Evolutionary conservation across 2,888 invertebrate species (phyloP).

Genomic region (Synergus gifuensis): DNA sequence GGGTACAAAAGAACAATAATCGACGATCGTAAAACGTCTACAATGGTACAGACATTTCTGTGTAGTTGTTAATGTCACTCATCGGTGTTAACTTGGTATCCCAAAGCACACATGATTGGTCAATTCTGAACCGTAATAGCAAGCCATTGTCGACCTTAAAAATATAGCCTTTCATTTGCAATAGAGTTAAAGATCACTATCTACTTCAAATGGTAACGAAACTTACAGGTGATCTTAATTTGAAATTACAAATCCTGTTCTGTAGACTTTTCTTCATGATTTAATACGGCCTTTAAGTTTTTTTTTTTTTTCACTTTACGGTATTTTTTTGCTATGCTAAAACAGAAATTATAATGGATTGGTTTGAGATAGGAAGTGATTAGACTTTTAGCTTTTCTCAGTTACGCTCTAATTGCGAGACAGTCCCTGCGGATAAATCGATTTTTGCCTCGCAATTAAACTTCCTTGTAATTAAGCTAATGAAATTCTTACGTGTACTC

Average conservation of each 20-base stretch:
- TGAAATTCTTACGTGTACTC: slow-evolving; percentile 38
- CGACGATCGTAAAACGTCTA: slow-evolving; percentile 30
- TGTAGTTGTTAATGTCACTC: slow-evolving; percentile 30
- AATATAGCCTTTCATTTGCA: slow-evolving; percentile 34
- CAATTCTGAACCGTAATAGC: slow-evolving; percentile 10
- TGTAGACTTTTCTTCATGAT: neutral
- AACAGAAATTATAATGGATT: slow-evolving; percentile 25
- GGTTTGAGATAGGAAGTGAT: slow-evolving; percentile 19
- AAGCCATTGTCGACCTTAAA: slow-evolving; percentile 6
- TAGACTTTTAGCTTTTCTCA: slow-evolving; percentile 25
- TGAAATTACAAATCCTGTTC: neutral
- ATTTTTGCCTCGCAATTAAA: slow-evolving; percentile 38
- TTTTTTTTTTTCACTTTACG: neutral
- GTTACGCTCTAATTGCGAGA: slow-evolving; percentile 38
- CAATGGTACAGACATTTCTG: slow-evolving; percentile 4
- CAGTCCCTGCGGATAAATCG: slow-evolving; percentile 27
- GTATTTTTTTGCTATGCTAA: neutral
- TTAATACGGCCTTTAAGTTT: neutral
- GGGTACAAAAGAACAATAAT: slow-evolving; percentile 34
- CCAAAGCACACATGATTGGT: slow-evolving; percentile 23
- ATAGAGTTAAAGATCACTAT: slow-evolving; percentile 17
- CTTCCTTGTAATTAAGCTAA: slow-evolving; percentile 41
- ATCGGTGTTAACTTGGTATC: slow-evolving; percentile 32
- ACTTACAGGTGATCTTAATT: neutral
- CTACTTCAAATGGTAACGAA: slow-evolving; percentile 7